These are phyloP conservation scores for Archocentrus centrarchus DNA, from an alignment of 2,113 vertebrate genomes.

Conservation along the genomic window DNA sequence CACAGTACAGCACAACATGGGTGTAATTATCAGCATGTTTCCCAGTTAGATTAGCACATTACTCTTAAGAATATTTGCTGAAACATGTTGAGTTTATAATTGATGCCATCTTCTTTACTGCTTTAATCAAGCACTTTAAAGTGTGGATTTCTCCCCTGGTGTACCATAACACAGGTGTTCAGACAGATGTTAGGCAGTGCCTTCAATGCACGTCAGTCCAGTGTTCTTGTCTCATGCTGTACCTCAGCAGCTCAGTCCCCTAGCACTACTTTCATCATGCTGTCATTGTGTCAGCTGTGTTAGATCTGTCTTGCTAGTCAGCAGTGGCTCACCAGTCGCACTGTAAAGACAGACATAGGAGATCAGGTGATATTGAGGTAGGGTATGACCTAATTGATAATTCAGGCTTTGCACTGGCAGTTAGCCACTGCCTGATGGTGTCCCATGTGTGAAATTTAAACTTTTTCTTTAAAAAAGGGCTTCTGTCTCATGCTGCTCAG, in stretches of 20 bases:
- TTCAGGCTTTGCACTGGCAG: no score
- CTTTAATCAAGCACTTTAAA: conserved; percentile 27
- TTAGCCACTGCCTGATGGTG: neutral
- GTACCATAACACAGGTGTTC: conserved; percentile 26
- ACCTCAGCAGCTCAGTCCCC: neutral
- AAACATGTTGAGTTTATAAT: conserved; percentile 30
- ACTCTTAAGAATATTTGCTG: neutral
- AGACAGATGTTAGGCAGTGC: conserved; percentile 38
- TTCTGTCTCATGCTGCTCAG: neutral
- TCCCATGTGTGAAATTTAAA: neutral
- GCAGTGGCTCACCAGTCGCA: neutral
- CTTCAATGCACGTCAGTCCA: conserved; percentile 12
- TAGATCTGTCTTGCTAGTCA: neutral
- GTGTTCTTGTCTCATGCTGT: neutral
- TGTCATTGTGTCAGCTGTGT: neutral
- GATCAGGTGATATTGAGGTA: neutral
- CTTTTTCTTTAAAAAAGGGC: neutral
- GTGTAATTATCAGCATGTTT: neutral
- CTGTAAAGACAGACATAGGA: neutral
- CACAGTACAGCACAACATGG: neutral
- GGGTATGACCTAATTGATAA: neutral
- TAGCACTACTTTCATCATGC: neutral
- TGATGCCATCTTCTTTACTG: conserved; percentile 14
- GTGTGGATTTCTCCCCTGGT: conserved; percentile 1
- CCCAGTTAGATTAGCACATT: neutral